Evolutionary conservation across 2,113 vertebrate genomes (phyloP).

Genomic region (Sylvicapra grimmia): DNA sequence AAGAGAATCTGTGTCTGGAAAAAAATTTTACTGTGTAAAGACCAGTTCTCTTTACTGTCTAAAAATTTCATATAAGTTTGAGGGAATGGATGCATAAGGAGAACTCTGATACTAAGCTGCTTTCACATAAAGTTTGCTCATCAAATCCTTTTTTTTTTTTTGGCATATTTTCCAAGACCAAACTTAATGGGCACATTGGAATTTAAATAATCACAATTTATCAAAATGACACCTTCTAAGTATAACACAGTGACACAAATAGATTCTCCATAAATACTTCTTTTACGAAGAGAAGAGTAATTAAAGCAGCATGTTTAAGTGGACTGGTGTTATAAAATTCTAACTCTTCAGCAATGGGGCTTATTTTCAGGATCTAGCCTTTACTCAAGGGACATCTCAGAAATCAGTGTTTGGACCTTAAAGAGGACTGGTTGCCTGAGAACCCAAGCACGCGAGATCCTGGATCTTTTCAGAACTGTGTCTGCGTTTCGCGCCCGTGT

Average conservation of each 20-base stretch:
- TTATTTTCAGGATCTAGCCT: background rate
- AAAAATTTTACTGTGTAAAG: background rate
- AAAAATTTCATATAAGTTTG: background rate
- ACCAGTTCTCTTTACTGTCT: background rate
- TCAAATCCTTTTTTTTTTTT: background rate
- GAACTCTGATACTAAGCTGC: background rate
- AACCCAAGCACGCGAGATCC: accelerated
- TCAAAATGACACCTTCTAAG: background rate
- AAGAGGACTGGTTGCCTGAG: background rate
- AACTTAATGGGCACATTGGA: background rate
- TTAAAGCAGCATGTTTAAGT: background rate
- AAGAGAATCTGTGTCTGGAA: background rate
- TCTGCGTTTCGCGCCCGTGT: background rate
- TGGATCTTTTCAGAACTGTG: background rate
- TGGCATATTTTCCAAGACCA: background rate
- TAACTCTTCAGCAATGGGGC: background rate
- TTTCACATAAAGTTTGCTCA: background rate
- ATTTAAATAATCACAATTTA: background rate
- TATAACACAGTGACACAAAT: background rate
- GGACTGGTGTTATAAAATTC: background rate
- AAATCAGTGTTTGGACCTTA: background rate
- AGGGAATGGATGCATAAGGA: background rate
- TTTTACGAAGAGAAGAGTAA: background rate
- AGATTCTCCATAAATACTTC: background rate
- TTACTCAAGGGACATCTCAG: background rate